Evolutionary conservation across 2,797 vertebrate genomes (phyloP), one percentile per base, ranked within the genome.

Genomic region (Zenarchopterus dispar): DNA sequence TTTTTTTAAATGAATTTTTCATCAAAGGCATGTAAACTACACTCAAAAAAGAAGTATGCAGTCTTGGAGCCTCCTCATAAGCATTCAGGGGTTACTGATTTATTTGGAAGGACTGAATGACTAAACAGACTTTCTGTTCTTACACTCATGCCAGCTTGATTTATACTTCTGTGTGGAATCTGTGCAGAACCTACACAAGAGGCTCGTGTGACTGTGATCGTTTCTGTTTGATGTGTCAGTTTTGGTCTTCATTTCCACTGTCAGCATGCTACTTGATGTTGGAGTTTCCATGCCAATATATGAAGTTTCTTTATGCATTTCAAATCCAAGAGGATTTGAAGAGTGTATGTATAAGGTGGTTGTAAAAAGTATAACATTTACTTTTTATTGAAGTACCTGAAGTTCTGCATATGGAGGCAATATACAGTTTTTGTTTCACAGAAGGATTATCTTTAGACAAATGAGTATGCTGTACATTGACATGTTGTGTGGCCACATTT

Each of bases 91-190:
- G 36, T 5, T 16, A 46, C 4, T 11, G 10, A 44, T 57, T 70
- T 39, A 56, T 73, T 55, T 66, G 16, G 31, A 65, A 56, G 7
- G 28, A 57, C 56, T 53, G n/a, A 22, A 57, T 75, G 64, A 73
- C 57, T 77, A 73, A 78, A 64, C 54, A 52, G 22, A 46, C 62
- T 2, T 48, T 46, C 24, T 48, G 47, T 58, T 66, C 52, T 43
- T 60, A 53, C 54, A 5, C 62, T 18, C 36, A 16, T 49, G 55
- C 11, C 22, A 59, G 16, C 7, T 33, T 48, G 45, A 48, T 47
- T 48, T 48, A 39, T 48, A 39, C 13, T 13, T 26, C 17, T 18
- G 36, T 41, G 33, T 60, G 8, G 7, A 49, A 19, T 50, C 22
- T 21, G 39, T 22, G 11, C 6, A 18, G 26, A 46, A 18, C 50